These are phyloP conservation scores for Parascotia fuliginaria DNA, from an alignment of 2,888 invertebrate species.

Conservation along the genomic window DNA sequence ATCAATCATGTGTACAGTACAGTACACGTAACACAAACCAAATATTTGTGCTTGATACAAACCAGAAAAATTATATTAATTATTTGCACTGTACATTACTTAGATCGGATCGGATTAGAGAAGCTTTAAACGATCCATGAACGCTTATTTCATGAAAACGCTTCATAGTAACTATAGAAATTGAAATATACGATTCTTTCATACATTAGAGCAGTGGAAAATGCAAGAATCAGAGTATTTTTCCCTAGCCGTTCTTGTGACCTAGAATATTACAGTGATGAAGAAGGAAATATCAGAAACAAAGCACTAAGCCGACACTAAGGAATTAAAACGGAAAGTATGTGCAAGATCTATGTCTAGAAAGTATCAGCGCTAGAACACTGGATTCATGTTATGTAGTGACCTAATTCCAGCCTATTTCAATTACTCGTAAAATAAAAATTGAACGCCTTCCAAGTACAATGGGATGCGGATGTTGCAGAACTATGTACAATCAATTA, in stretches of 20 bases:
- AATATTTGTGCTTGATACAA: not conserved
- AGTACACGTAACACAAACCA: not conserved
- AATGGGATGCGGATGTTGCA: not conserved
- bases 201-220: too few relatives aligned
- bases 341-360: too few relatives aligned
- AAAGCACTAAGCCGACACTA: too few relatives aligned
- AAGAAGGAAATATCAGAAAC: too few relatives aligned
- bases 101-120: not conserved
- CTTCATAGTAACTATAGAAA: not conserved
- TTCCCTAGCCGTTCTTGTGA: too few relatives aligned
- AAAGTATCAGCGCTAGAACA: too few relatives aligned
- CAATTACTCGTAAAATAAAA: not conserved
- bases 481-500: slow-evolving; percentile 5
- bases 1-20: slow-evolving; percentile 15
- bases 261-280: too few relatives aligned
- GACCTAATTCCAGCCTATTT: too few relatives aligned
- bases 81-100: not conserved
- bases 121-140: not conserved
- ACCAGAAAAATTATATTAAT: not conserved
- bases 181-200: too few relatives aligned
- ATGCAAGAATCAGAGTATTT: too few relatives aligned
- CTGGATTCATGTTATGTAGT: too few relatives aligned
- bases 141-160: not conserved
- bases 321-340: too few relatives aligned
- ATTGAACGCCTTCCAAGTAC: slow-evolving; percentile 1